phyloP scores from a whole-genome alignment of 2,797 vertebrate genomes.

The Xenentodon cancila region DNA sequence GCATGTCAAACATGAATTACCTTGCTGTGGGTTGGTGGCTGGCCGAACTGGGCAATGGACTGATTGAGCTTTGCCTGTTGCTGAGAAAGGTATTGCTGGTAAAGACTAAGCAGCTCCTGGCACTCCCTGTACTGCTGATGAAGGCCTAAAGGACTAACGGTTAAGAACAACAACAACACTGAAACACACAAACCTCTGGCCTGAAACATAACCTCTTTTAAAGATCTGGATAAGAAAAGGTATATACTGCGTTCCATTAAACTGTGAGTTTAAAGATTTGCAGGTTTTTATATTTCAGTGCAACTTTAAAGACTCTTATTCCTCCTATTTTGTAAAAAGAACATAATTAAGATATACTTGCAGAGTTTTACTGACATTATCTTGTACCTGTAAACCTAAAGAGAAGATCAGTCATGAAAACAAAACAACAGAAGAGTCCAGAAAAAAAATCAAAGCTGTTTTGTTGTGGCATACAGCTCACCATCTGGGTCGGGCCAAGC shows the following conservation, averaged over 20 bases:
- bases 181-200: slow-evolving; percentile 1
- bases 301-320: too few species aligned
- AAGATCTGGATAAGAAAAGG: too few species aligned
- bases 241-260: too few species aligned
- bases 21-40: slow-evolving; percentile 72
- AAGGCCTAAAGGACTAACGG: slow-evolving; percentile 87
- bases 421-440: slow-evolving; percentile 55
- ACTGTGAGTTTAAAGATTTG: too few species aligned
- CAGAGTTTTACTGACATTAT: too few species aligned
- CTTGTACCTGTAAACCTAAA: slow-evolving; percentile 29
- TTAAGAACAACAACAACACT: slow-evolving; percentile 58
- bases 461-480: slow-evolving; percentile 73
- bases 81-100: slow-evolving; percentile 95
- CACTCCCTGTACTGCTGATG: slow-evolving; percentile 96
- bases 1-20: slow-evolving; percentile 49
- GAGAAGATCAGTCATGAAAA: slow-evolving; percentile 49
- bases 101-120: slow-evolving; percentile 93
- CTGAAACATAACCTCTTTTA: too few species aligned
- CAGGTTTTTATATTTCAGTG: too few species aligned
- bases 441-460: slow-evolving; percentile 71
- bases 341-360: too few species aligned
- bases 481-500: slow-evolving; percentile 80
- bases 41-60: slow-evolving; percentile 86
- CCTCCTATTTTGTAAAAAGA: too few species aligned
- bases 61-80: slow-evolving; percentile 91